Evolutionary conservation across 2,797 vertebrate genomes (phyloP).

Genomic region (Prionace glauca): DNA sequence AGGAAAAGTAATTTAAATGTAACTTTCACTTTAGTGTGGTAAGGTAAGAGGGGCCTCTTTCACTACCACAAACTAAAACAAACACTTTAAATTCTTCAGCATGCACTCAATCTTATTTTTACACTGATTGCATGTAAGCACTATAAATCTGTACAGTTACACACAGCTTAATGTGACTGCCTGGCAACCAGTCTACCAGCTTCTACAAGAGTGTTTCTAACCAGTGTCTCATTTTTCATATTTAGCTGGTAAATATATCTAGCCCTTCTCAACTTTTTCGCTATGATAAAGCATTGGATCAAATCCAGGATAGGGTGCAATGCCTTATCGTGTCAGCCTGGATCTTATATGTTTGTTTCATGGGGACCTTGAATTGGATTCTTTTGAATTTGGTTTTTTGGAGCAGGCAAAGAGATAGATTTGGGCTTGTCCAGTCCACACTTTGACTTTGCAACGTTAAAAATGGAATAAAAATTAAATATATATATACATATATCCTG

Average conservation of each 20-base stretch:
- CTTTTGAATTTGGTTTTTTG: too few relatives aligned
- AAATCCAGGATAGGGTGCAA: too few relatives aligned
- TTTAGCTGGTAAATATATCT: conserved; percentile 6
- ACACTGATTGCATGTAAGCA: background rate
- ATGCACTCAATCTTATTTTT: background rate
- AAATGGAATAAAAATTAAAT: too few relatives aligned
- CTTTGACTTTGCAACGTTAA: too few relatives aligned
- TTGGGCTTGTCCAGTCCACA: too few relatives aligned
- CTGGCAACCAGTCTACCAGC: background rate
- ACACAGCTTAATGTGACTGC: too few relatives aligned
- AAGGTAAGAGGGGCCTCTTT: background rate
- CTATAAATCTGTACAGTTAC: background rate
- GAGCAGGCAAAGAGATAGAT: too few relatives aligned
- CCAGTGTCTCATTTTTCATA: background rate
- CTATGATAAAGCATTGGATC: too few relatives aligned
- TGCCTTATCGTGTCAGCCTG: too few relatives aligned
- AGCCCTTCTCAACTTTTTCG: too few relatives aligned
- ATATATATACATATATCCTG: background rate
- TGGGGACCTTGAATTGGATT: too few relatives aligned
- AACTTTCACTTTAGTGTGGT: background rate
- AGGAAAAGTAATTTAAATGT: background rate
- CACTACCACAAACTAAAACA: background rate
- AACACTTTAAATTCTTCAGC: background rate
- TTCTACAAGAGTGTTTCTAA: background rate
- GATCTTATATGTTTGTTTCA: too few relatives aligned